These are phyloP conservation scores for Drepanosiphum platanoidis DNA, from an alignment of 2,888 invertebrate genomes.

Conservation along the genomic window DNA sequence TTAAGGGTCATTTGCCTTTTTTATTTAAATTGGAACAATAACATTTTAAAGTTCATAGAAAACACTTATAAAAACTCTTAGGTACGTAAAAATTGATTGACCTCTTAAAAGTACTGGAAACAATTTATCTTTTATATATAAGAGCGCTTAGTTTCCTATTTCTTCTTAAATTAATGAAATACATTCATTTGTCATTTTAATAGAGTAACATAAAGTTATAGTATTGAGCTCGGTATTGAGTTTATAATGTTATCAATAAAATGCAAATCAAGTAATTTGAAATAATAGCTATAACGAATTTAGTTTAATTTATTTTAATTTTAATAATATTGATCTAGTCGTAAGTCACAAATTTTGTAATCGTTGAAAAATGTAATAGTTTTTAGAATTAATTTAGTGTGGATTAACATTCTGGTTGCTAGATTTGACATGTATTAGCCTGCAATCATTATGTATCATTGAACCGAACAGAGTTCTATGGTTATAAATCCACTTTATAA, in stretches of 20 bases:
- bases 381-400: too few relatives aligned
- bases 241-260: neutral
- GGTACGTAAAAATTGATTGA: neutral
- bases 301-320: neutral
- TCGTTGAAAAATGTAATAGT: neutral
- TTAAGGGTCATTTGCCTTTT: neutral
- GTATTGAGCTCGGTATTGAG: neutral
- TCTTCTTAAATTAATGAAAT: neutral
- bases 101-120: neutral
- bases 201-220: neutral
- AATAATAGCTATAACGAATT: neutral
- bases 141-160: neutral
- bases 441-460: conserved; percentile 47
- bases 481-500: conserved; percentile 19
- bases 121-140: neutral
- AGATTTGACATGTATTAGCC: conserved; percentile 33
- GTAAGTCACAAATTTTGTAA: neutral
- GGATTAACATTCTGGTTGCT: conserved; percentile 53
- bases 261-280: neutral
- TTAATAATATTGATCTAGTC: neutral
- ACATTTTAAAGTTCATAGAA: conserved; percentile 19
- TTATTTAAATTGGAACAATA: conserved; percentile 13
- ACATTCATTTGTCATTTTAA: neutral
- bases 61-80: neutral
- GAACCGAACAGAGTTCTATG: neutral